Evolutionary conservation across 2,113 vertebrate genomes (phyloP).

Genomic region (Laticauda laticaudata): DNA sequence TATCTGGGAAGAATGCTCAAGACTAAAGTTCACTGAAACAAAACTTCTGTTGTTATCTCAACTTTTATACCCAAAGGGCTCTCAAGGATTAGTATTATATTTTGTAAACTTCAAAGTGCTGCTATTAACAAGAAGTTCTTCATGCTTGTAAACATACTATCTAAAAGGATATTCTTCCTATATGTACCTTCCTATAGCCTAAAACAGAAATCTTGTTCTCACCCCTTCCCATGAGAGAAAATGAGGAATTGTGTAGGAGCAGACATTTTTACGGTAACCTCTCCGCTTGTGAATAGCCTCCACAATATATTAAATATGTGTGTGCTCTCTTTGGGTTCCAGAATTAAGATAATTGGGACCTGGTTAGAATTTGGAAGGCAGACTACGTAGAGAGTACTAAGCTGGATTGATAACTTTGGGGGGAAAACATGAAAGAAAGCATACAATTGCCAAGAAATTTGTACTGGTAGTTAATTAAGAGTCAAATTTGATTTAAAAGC

Average conservation of each 20-base stretch:
- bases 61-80: not conserved
- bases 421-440: not conserved
- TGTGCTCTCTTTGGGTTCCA: not conserved
- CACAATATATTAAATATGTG: no score
- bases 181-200: no score
- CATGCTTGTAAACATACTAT: no score
- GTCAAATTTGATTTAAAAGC: not conserved
- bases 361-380: not conserved
- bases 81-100: no score
- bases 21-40: not conserved
- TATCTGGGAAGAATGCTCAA: not conserved
- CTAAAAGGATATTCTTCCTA: no score
- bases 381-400: not conserved
- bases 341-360: not conserved
- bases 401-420: not conserved
- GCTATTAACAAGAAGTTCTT: no score
- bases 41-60: not conserved
- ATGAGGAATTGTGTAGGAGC: no score
- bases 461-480: not conserved
- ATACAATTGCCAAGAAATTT: not conserved
- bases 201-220: no score
- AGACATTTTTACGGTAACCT: no score
- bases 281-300: no score
- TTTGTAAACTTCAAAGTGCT: no score
- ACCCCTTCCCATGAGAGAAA: no score